Conservation (phyloP, 2,113 vertebrate species). For the Cercocebus atys region DNA sequence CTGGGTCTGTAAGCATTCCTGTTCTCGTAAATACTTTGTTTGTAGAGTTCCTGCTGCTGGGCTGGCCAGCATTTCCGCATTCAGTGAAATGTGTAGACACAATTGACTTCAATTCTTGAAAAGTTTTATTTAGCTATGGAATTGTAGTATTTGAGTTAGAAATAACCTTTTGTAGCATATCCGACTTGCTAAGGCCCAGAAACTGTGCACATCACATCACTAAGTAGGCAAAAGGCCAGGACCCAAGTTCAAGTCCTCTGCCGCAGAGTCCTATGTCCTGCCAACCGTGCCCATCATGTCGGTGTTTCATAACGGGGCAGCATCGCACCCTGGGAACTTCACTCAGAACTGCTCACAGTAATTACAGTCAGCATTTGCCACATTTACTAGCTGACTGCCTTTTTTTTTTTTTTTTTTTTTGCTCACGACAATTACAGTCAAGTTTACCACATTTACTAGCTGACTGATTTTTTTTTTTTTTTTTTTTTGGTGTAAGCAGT, state of each 20-base stretch:
- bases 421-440: background rate
- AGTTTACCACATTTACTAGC: background rate
- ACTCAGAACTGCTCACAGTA: background rate
- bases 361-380: background rate
- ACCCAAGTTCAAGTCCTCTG: background rate
- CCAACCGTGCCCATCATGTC: background rate
- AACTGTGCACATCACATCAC: background rate
- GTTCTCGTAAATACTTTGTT: background rate
- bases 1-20: background rate
- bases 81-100: background rate
- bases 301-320: fast-evolving
- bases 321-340: background rate
- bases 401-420: background rate
- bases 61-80: background rate
- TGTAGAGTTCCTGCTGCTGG: background rate
- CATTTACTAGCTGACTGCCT: background rate
- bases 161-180: background rate
- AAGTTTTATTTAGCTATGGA: background rate
- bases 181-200: background rate
- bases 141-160: background rate
- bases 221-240: background rate
- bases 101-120: background rate
- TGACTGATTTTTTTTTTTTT: too few relatives aligned
- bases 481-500: background rate
- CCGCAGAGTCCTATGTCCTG: background rate